These are phyloP conservation scores for Sinella curviseta DNA, from an alignment of 1,140 invertebrate species.

Conservation along the genomic window DNA sequence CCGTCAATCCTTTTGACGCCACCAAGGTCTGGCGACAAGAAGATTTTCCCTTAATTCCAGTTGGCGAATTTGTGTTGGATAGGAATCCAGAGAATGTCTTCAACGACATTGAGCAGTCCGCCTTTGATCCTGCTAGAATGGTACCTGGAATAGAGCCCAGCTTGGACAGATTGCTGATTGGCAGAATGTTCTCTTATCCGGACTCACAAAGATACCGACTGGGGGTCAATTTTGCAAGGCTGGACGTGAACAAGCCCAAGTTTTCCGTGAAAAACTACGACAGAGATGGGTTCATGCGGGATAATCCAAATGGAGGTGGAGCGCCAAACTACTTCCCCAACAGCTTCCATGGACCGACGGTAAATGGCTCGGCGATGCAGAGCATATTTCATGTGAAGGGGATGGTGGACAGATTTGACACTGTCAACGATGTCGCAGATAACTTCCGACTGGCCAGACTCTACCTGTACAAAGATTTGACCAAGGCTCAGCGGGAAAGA, in stretches of 20 bases:
- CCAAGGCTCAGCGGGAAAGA: neutral
- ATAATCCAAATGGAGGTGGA: slow-evolving; percentile 50
- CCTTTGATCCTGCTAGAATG: neutral
- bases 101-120: neutral
- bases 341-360: slow-evolving; percentile 58
- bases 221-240: slow-evolving; percentile 65
- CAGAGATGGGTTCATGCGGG: slow-evolving; percentile 59
- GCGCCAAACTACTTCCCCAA: slow-evolving; percentile 68
- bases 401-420: slow-evolving; percentile 53
- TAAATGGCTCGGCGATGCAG: slow-evolving; percentile 29
- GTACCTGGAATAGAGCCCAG: slow-evolving; percentile 56
- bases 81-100: neutral
- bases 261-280: slow-evolving; percentile 59
- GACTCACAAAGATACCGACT: slow-evolving; percentile 68
- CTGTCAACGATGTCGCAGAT: neutral
- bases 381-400: slow-evolving; percentile 51
- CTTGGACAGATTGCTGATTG: slow-evolving; percentile 69
- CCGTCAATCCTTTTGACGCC: slow-evolving; percentile 5
- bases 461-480: slow-evolving; percentile 22
- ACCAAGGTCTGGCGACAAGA: neutral
- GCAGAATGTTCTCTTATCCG: slow-evolving; percentile 65
- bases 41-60: neutral
- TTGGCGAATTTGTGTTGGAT: neutral
- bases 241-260: slow-evolving; percentile 68
- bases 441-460: neutral